Evolutionary conservation across 2,888 invertebrate species (phyloP).

Genomic region (Eutolmus rufibarbis): DNA sequence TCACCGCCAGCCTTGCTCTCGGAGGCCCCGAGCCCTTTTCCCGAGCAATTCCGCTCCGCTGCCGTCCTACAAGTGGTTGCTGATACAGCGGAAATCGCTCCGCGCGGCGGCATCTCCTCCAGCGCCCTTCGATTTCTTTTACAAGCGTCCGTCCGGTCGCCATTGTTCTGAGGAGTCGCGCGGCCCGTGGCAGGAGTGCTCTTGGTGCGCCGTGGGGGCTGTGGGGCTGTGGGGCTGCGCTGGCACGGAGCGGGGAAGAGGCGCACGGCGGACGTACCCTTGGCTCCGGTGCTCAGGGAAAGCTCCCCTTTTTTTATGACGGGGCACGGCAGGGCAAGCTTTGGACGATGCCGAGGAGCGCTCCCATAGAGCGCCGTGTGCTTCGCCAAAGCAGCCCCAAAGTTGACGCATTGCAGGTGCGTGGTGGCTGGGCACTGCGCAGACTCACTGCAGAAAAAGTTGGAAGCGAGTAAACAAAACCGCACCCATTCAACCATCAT

Average conservation of each 20-base stretch:
- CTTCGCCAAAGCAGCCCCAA: conserved; percentile 23
- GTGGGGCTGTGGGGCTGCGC: not conserved
- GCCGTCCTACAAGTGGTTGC: not conserved
- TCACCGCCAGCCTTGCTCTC: not conserved
- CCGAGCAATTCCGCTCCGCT: not conserved
- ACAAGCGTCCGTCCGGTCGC: not conserved
- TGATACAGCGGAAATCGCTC: not conserved
- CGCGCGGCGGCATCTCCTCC: not conserved
- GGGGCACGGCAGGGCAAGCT: not conserved
- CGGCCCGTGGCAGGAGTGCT: not conserved
- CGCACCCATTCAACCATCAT: conserved; percentile 48
- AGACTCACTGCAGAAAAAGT: conserved; percentile 52
- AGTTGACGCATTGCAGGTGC: conserved; percentile 88
- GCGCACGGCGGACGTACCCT: not conserved
- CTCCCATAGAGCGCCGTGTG: not conserved
- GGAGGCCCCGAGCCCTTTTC: not conserved
- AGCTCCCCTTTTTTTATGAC: not conserved
- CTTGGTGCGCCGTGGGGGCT: not conserved
- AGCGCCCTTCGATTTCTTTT: not conserved
- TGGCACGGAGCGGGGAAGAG: not conserved
- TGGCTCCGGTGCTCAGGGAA: not conserved
- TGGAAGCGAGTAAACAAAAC: conserved; percentile 48
- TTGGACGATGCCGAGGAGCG: not conserved
- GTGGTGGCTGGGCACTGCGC: conserved; percentile 79
- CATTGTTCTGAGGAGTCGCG: not conserved